A percentile compares a stretch with the other conserved stretches of the same genome.
Conservation (phyloP, 2,797 vertebrate species). For the Chloroceryle inda region DNA sequence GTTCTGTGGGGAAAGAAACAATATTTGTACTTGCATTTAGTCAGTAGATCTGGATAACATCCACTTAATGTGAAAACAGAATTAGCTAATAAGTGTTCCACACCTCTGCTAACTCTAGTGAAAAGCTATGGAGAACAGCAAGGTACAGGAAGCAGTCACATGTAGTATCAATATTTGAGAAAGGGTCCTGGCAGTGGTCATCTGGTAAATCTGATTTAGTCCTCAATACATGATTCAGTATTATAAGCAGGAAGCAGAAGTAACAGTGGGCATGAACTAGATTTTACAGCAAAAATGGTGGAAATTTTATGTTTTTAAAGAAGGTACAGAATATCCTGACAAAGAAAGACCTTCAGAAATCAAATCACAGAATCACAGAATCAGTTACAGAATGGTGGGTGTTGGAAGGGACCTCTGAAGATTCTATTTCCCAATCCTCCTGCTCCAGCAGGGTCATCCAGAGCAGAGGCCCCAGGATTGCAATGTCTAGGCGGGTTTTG, state of each 20-base stretch:
- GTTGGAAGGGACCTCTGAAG: not conserved
- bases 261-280: not conserved
- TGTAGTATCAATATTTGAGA: not conserved
- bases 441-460: not conserved
- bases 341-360: not conserved
- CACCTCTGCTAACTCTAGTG: not conserved
- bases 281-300: not conserved
- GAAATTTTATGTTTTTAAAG: not conserved
- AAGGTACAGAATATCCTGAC: not conserved
- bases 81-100: not conserved
- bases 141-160: not conserved
- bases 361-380: not conserved
- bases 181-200: not conserved
- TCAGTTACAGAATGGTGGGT: not conserved
- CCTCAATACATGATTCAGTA: not conserved
- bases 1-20: not conserved
- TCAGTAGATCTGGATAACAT: not conserved
- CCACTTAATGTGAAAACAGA: not conserved
- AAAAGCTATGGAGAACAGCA: not conserved
- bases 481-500: not conserved
- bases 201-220: not conserved
- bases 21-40: not conserved
- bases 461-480: not conserved
- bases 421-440: not conserved
- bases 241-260: not conserved